Evolutionary conservation across 2,113 vertebrate species (phyloP).

Genomic region (Oceanodroma tethys): DNA sequence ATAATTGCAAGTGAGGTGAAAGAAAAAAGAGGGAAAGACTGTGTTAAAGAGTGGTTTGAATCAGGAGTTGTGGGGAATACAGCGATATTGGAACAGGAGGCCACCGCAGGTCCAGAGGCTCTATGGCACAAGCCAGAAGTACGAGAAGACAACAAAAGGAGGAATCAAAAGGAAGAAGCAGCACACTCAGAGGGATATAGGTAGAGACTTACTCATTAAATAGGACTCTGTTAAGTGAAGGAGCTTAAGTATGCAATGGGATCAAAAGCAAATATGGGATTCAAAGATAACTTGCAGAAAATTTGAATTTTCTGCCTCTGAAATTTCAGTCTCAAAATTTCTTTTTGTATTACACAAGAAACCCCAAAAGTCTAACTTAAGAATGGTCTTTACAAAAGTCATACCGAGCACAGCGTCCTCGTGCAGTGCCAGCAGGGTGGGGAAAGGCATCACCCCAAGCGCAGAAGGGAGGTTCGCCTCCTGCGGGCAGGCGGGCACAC

Average conservation of each 20-base stretch:
- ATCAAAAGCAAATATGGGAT: neutral
- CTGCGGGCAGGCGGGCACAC: fast-evolving
- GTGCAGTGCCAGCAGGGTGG: neutral
- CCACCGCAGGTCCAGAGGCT: neutral
- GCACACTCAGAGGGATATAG: neutral
- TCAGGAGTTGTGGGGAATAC: neutral
- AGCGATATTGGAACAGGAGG: neutral
- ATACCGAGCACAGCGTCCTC: neutral
- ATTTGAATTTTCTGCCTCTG: neutral
- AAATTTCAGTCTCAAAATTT: neutral
- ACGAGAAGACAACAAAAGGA: neutral
- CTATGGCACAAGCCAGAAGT: neutral
- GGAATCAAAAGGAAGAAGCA: neutral
- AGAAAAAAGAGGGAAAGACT: neutral
- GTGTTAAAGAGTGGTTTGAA: neutral
- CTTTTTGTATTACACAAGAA: neutral
- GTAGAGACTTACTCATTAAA: neutral
- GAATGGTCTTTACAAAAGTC: neutral
- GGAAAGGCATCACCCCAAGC: neutral
- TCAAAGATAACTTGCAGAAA: neutral
- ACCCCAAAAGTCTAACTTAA: neutral
- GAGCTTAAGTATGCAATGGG: neutral
- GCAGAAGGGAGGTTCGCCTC: neutral
- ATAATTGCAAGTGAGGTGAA: neutral
- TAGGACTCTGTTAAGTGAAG: neutral